Evolutionary conservation across 2,113 vertebrate species (phyloP).

Genomic region (Spilogale gracilis): DNA sequence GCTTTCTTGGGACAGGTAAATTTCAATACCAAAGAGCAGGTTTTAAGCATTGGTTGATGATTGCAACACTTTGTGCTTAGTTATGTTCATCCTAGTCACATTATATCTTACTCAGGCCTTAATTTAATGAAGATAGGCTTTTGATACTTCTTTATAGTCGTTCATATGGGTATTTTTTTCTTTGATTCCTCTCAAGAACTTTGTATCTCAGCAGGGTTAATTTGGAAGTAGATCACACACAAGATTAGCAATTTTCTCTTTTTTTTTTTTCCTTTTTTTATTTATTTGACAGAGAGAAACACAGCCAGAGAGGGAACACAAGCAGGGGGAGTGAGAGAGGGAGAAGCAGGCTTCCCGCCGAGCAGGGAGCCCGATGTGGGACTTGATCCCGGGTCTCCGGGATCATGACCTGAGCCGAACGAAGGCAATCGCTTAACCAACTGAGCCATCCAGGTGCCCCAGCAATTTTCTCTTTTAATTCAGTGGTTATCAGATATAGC

Average conservation of each 20-base stretch:
- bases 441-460: too few relatives aligned
- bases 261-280: background rate
- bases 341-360: too few relatives aligned
- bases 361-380: too few relatives aligned
- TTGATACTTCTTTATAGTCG: background rate
- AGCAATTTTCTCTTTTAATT: background rate
- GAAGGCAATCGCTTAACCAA: too few relatives aligned
- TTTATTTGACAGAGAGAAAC: too few relatives aligned
- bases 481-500: background rate
- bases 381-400: too few relatives aligned
- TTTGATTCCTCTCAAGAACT: background rate
- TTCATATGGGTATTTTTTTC: background rate
- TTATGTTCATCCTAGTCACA: background rate
- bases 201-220: background rate
- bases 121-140: conserved; percentile 26
- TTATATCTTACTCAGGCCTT: background rate
- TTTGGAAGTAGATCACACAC: background rate
- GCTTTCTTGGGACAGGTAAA: background rate
- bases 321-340: too few relatives aligned
- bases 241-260: background rate
- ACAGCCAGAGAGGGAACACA: too few relatives aligned
- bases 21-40: background rate
- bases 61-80: background rate
- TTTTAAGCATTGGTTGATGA: conserved; percentile 3
- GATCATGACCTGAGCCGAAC: too few relatives aligned